A percentile compares a stretch with the other conserved stretches of the same genome.
Evolutionary conservation across 2,888 invertebrate species (phyloP).

Genomic region (Eutolmus rufibarbis): DNA sequence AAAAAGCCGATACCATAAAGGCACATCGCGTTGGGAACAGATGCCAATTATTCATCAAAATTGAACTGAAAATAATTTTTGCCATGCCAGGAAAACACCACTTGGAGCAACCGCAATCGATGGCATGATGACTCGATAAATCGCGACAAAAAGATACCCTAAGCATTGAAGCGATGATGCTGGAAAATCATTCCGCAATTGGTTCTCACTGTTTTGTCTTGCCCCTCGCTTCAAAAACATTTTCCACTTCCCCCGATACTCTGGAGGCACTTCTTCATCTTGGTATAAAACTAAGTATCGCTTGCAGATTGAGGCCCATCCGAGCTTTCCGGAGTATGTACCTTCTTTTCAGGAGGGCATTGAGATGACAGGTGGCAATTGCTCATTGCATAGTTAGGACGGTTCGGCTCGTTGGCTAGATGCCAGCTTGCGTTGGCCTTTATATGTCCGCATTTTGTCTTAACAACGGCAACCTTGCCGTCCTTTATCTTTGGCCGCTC

Average conservation of each 20-base stretch:
- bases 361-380: slow-evolving; percentile 17
- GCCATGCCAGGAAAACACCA: background rate
- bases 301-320: background rate
- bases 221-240: background rate
- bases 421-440: background rate
- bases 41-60: slow-evolving; percentile 11
- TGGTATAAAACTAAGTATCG: background rate
- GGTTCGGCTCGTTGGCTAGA: background rate
- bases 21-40: background rate
- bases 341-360: background rate
- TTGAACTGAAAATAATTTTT: slow-evolving; percentile 1
- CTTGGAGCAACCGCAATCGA: background rate
- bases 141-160: slow-evolving; percentile 2
- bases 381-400: background rate
- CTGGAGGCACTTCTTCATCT: background rate
- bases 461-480: background rate
- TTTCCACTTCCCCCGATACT: background rate
- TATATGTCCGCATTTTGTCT: background rate
- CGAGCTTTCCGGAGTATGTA: background rate
- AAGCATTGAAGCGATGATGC: background rate
- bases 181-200: slow-evolving; percentile 4
- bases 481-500: background rate
- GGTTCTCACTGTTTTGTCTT: slow-evolving; percentile 1
- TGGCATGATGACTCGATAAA: slow-evolving; percentile 2
- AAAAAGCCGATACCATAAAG: slow-evolving; percentile 1